These are phyloP conservation scores for Allobates femoralis DNA, from an alignment of 2,797 vertebrate genomes.

Conservation along the genomic window DNA sequence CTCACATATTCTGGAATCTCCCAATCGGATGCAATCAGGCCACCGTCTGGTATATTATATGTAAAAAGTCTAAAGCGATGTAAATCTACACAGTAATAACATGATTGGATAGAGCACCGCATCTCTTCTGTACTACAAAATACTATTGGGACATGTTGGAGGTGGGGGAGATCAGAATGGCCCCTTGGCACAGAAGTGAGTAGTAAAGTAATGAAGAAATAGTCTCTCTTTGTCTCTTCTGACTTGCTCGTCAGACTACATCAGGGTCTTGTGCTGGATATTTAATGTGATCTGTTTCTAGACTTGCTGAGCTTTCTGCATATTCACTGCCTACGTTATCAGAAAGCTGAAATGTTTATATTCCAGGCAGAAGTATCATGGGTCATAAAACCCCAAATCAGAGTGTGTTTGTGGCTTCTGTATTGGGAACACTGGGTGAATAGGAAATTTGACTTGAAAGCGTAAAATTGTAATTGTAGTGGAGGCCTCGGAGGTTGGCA, in stretches of 20 bases:
- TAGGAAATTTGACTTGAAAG: conserved; percentile 46
- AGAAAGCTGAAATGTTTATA: conserved; percentile 42
- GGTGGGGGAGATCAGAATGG: neutral
- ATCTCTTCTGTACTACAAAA: neutral
- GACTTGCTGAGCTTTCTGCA: neutral
- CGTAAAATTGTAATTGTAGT: conserved; percentile 45
- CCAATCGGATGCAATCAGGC: too few relatives aligned
- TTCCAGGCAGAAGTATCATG: conserved; percentile 39
- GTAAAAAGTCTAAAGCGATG: too few relatives aligned
- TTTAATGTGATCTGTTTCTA: neutral
- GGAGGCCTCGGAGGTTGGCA: conserved; percentile 49
- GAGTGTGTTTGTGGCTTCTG: conserved; percentile 35
- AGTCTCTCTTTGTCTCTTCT: too few relatives aligned
- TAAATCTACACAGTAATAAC: too few relatives aligned
- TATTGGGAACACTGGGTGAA: conserved; percentile 45
- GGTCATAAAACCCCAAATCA: conserved; percentile 44
- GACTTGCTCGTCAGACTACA: neutral
- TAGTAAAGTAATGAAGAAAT: neutral
- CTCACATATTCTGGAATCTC: too few relatives aligned
- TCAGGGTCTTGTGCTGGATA: neutral
- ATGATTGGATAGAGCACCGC: too few relatives aligned
- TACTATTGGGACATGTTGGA: neutral
- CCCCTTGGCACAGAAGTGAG: neutral
- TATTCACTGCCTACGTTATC: conserved; percentile 26
- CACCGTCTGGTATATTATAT: too few relatives aligned